phyloP scores from a whole-genome alignment of 2,888 invertebrate genomes.

The Ariolimax columbianus region DNA sequence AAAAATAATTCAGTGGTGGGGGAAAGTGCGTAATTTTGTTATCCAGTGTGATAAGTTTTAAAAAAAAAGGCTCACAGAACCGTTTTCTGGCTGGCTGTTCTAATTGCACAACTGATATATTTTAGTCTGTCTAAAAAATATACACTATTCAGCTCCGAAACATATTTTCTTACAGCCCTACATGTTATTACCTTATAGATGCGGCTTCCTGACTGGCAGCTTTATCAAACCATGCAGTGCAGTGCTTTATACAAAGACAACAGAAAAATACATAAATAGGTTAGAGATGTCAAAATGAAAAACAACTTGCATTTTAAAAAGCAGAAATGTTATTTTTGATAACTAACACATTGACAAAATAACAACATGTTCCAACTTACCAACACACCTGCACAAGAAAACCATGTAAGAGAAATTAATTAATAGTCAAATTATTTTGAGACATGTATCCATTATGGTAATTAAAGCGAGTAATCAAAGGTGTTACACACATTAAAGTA shows the following conservation, averaged over 20 bases:
- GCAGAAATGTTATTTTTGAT: background rate
- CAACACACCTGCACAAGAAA: background rate
- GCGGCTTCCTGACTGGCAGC: constrained; percentile 63
- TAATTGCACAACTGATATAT: too few relatives aligned
- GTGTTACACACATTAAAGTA: too few relatives aligned
- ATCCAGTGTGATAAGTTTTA: too few relatives aligned
- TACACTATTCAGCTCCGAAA: too few relatives aligned
- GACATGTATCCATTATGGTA: background rate
- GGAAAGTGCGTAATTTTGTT: too few relatives aligned
- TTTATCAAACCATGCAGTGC: constrained; percentile 88
- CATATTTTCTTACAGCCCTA: too few relatives aligned
- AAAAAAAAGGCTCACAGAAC: too few relatives aligned
- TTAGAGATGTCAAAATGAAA: background rate
- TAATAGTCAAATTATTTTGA: background rate
- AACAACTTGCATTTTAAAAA: background rate
- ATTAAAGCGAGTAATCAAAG: background rate
- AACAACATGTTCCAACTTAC: background rate
- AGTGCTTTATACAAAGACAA: constrained; percentile 77
- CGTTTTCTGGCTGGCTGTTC: too few relatives aligned
- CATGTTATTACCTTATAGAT: constrained; percentile 59
- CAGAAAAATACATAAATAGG: background rate
- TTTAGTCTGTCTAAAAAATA: too few relatives aligned
- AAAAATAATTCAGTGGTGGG: too few relatives aligned
- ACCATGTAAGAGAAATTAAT: background rate
- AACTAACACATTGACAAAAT: background rate